Base-by-base conservation (phyloP, 2,113 vertebrate species). In the Clarias batrachus region DNA sequence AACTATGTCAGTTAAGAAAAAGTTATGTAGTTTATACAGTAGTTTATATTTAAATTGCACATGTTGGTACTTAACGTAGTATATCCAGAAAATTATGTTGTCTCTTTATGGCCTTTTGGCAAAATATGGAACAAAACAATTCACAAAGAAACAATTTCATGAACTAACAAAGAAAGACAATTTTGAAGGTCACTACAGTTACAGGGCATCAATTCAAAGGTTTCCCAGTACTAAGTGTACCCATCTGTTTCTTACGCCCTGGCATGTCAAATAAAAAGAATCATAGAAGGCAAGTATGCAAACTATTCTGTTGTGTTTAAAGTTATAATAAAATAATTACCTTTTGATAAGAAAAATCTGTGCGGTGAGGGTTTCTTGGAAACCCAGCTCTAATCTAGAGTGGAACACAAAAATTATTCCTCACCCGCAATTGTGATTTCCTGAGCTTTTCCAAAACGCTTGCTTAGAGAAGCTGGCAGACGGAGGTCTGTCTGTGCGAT, bases 401-500 rank as follows among this genome's bases (percentile, higher is more conserved):
- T 87, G 86, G 90, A 92, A 89, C 78, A 83, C 83, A 83, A 86
- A 92, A 93, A 88, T 66, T 57, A 76, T 77, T 90, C 86, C 86
- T 60, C 12, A 77, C 83, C 86, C 76, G 30, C 85, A 89, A 91
- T 92, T 89, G 89, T 88, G 71, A 89, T 91, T 91, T 88, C 89
- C 80, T 77, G 65, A 87, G 86, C 81, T 25, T 52, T 89, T 89
- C 86, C 76, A 63, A 87, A 81, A 60, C 82, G 88, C 91, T 92
- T 93, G 92, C 83, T 91, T 86, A 86, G 76, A 89, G 89, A 89
- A 88, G 83, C 91, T 93, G 92, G 92, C 91, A 91, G 90, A 85
- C 60, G 84, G 82, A 87, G 78, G 62, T 91, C 88, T 89, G 84
- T 92, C 89, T 92, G 74, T 88, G 89, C 86, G 87, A 87, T 70